phyloP scores from a whole-genome alignment of 2,113 vertebrate species.

The Motacilla tschutschensis region DNA sequence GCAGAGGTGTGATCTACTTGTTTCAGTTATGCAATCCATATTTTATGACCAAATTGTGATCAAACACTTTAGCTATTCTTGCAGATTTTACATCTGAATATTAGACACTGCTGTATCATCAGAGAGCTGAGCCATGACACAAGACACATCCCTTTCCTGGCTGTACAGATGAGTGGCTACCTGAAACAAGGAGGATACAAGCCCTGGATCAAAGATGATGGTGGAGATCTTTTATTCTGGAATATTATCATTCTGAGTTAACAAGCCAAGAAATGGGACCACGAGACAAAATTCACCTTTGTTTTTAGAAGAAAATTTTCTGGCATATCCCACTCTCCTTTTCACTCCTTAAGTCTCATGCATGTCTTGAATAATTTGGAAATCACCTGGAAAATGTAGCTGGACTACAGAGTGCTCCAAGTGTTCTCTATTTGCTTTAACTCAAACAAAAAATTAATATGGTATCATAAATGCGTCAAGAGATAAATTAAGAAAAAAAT shows the following conservation, averaged over 20 bases:
- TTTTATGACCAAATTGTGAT: slow-evolving; percentile 23
- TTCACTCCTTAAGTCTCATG: neutral
- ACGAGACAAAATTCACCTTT: neutral
- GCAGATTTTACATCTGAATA: slow-evolving; percentile 12
- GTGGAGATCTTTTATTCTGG: neutral
- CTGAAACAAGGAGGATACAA: neutral
- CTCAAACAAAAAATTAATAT: neutral
- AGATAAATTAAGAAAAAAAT: neutral
- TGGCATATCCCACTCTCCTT: neutral
- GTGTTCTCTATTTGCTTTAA: neutral
- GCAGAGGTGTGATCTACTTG: neutral
- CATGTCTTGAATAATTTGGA: neutral
- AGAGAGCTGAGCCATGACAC: neutral
- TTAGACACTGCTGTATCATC: neutral
- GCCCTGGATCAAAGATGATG: neutral
- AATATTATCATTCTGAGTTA: neutral
- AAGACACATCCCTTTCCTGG: neutral
- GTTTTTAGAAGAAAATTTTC: neutral
- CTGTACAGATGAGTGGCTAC: neutral
- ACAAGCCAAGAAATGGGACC: neutral
- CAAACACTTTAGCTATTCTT: slow-evolving; percentile 21
- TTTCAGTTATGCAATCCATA: slow-evolving; percentile 8
- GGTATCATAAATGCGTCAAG: neutral
- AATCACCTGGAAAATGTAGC: neutral
- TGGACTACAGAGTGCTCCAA: neutral